Evolutionary conservation across 1,140 invertebrate genomes (phyloP), one percentile per base, ranked within the genome.

Genomic region (Calephelis virginiensis): DNA sequence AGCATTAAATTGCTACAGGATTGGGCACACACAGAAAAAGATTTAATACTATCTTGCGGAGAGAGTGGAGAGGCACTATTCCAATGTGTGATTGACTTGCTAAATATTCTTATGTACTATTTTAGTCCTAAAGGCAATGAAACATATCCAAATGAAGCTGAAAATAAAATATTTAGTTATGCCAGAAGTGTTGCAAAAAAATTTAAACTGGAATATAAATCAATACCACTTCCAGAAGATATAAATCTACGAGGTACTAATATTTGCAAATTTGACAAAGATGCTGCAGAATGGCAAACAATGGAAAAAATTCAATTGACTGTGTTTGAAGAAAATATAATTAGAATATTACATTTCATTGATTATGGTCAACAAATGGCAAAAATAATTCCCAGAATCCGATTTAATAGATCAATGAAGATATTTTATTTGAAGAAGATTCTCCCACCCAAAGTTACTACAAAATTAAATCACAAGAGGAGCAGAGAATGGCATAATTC

Each of bases 321-420:
- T 46, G 73, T 90, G 1, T 92, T 92, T 69, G 95, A 96, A 77
- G 94, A 95, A 78, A 93, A 93, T 17, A 82, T 95, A 14, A 81
- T 96, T 38, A 92, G 95, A 73, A 92, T 94, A 17, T 84, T 94
- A 46, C 95, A 95, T 80, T 92, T 96, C 65, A 87, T 95, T n/a
- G 92, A 94, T 63, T 96, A 96, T 88, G 95, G 95, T 4, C 92
- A 94, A 76, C 94, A 94, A 75, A 92, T 96, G 45, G 93, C 93
- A 61, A 92, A 92, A 9, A 91, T 95, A 14, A 91, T 93, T 64
- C 93, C 93, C 17, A 93, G 93, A 47, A 92, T 95, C 46, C 83
- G 77, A 67, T 95, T 93, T 74, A 94, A 73, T 88, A 88, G 61
- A 87, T 84, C 69, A 78, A 89, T 80, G 75, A 93, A 78, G 93